A percentile compares a stretch with the other conserved stretches of the same genome.
Conservation (phyloP, 2,888 invertebrate species). For the Ypsolopha scabrella region DNA sequence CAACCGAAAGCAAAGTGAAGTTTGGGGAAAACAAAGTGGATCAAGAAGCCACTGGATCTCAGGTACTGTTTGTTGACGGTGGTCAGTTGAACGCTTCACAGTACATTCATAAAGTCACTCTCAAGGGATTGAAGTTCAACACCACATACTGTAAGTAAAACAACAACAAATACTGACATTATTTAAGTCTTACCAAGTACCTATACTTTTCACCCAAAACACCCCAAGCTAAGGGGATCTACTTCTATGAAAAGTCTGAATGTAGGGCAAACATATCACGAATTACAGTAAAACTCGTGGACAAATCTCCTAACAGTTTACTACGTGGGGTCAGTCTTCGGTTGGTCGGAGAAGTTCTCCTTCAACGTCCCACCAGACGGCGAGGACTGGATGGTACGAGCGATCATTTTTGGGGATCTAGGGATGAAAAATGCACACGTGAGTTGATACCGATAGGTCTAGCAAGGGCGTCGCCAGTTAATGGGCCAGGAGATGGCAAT, state of each 20-base stretch:
- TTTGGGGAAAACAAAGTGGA: constrained; percentile 76
- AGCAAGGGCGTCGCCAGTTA: no score
- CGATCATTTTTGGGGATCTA: constrained; percentile 95
- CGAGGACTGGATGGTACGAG: constrained; percentile 80
- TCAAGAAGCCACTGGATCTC: constrained; percentile 64
- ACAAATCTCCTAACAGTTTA: constrained; percentile 68
- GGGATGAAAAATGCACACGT: constrained; percentile 90
- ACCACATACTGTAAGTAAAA: constrained; percentile 70
- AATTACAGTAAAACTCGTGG: no score
- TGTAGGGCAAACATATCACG: no score
- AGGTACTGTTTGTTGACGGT: constrained; percentile 79
- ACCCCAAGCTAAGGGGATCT: no score
- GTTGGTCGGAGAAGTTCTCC: constrained; percentile 86
- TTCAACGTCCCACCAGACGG: constrained; percentile 79
- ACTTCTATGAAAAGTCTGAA: no score
- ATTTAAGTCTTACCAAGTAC: no score
- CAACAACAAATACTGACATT: no score
- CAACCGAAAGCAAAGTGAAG: constrained; percentile 76
- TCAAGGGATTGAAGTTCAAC: constrained; percentile 72
- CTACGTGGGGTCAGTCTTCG: constrained; percentile 81
- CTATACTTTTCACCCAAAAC: no score
- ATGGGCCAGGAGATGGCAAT: no score
- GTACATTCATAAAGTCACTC: constrained; percentile 81
- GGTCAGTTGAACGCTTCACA: constrained; percentile 73
- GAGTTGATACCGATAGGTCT: constrained; percentile 10